phyloP scores from a whole-genome alignment of 2,797 vertebrate species.

The Falco naumanni region DNA sequence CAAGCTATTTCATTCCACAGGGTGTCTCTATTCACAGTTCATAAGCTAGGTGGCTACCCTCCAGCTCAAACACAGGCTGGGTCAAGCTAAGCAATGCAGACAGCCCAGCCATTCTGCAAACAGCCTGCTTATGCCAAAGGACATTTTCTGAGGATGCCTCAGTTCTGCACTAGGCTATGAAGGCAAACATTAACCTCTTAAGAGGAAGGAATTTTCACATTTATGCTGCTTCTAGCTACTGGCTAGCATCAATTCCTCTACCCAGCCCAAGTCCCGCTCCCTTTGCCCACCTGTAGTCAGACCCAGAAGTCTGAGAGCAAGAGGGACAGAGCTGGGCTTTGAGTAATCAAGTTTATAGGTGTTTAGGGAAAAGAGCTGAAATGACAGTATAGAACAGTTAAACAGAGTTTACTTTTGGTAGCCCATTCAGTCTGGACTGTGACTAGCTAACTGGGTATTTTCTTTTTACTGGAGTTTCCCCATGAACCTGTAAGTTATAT shows the following conservation, averaged over 20 bases:
- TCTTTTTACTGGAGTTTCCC: background rate
- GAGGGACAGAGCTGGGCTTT: background rate
- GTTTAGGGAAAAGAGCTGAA: too few relatives aligned
- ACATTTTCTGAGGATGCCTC: constrained; percentile 52
- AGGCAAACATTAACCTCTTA: constrained; percentile 19
- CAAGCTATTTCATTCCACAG: constrained; percentile 1
- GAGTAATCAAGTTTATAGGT: background rate
- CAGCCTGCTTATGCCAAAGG: constrained; percentile 26
- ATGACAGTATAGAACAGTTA: background rate
- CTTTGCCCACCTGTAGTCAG: background rate
- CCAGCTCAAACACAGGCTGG: constrained; percentile 67
- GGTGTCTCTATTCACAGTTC: constrained; percentile 55
- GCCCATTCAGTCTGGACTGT: background rate
- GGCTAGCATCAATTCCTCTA: background rate
- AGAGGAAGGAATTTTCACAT: background rate
- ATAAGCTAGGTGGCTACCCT: constrained; percentile 46
- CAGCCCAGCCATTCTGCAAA: constrained; percentile 41
- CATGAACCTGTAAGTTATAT: background rate
- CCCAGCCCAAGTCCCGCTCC: background rate
- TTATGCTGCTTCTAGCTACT: background rate
- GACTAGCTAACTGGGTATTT: background rate
- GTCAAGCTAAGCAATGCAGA: constrained; percentile 56
- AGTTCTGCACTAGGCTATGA: background rate
- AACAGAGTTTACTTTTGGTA: background rate
- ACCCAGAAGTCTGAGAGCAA: background rate